These are phyloP conservation scores for Channallabes apus DNA, from an alignment of 2,797 vertebrate genomes.

Conservation along the genomic window DNA sequence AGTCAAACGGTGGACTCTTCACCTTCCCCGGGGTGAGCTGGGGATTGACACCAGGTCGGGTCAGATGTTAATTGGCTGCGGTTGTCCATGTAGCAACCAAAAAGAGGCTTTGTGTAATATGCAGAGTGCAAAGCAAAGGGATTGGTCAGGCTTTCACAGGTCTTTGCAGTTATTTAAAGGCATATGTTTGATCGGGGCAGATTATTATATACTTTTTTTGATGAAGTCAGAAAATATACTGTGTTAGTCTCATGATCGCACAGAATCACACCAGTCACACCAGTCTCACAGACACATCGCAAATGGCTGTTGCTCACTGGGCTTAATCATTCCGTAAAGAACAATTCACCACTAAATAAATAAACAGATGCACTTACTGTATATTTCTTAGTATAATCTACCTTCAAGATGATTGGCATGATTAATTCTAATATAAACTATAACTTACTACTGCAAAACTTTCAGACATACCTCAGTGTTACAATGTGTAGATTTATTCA, in stretches of 20 bases:
- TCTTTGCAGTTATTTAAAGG: slow-evolving; percentile 67
- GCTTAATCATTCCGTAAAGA: background rate
- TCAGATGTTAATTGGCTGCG: slow-evolving; percentile 73
- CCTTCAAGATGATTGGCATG: background rate
- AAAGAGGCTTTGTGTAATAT: slow-evolving; percentile 73
- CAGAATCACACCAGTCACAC: background rate
- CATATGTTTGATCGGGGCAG: slow-evolving; percentile 63
- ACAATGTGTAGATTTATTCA: background rate
- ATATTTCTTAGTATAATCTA: background rate
- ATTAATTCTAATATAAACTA: background rate
- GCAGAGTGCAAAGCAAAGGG: slow-evolving; percentile 59
- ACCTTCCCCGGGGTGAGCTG: slow-evolving; percentile 61
- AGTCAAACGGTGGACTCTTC: slow-evolving; percentile 42
- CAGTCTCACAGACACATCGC: background rate
- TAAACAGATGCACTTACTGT: slow-evolving; percentile 20
- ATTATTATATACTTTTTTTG: background rate
- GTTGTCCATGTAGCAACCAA: slow-evolving; percentile 63
- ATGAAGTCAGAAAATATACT: background rate
- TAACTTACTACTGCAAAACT: background rate
- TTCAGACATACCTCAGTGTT: background rate
- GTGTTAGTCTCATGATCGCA: background rate
- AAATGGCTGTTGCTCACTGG: slow-evolving; percentile 59
- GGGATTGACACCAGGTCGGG: slow-evolving; percentile 73
- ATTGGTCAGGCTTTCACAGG: slow-evolving; percentile 46
- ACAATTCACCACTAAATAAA: background rate